These are phyloP conservation scores for Bedellia somnulentella DNA, from an alignment of 2,888 invertebrate species.

Conservation along the genomic window DNA sequence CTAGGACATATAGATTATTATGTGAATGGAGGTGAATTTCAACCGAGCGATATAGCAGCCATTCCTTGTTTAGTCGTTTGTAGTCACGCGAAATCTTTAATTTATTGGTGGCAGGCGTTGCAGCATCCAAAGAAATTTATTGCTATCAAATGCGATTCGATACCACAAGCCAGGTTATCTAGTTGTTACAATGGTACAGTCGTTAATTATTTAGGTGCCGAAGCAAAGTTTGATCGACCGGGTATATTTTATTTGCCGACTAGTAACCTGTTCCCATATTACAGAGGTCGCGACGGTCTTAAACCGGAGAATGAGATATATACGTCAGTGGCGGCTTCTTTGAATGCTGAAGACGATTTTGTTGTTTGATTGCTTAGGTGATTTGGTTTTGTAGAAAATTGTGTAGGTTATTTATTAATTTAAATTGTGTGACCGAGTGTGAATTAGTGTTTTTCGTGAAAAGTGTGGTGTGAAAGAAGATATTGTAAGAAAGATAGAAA, in stretches of 20 bases:
- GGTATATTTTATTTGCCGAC: slow-evolving; percentile 41
- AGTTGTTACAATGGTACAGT: slow-evolving; percentile 31
- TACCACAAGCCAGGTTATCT: slow-evolving; percentile 37
- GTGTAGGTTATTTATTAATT: too few relatives aligned
- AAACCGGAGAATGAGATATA: slow-evolving; percentile 37
- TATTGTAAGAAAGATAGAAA: too few relatives aligned
- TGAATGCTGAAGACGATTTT: slow-evolving; percentile 31
- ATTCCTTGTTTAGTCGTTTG: slow-evolving; percentile 39
- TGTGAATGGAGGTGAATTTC: slow-evolving; percentile 44
- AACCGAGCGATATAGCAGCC: slow-evolving; percentile 33
- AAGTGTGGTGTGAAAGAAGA: too few relatives aligned
- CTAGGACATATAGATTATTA: slow-evolving; percentile 43
- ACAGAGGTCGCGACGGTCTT: slow-evolving; percentile 29
- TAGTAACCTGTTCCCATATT: slow-evolving; percentile 39
- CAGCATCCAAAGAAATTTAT: slow-evolving; percentile 45
- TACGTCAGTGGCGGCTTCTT: slow-evolving; percentile 17
- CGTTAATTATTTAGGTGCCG: slow-evolving; percentile 30
- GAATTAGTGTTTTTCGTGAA: too few relatives aligned
- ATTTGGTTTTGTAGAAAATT: too few relatives aligned
- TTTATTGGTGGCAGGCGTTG: slow-evolving; percentile 45
- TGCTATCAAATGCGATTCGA: slow-evolving; percentile 26
- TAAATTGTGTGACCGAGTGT: too few relatives aligned
- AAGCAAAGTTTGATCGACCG: slow-evolving; percentile 27
- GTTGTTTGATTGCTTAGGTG: too few relatives aligned
- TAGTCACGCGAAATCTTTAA: slow-evolving; percentile 27